Evolutionary conservation across 2,888 invertebrate species (phyloP).

Genomic region (Lycocerus yunnanus): DNA sequence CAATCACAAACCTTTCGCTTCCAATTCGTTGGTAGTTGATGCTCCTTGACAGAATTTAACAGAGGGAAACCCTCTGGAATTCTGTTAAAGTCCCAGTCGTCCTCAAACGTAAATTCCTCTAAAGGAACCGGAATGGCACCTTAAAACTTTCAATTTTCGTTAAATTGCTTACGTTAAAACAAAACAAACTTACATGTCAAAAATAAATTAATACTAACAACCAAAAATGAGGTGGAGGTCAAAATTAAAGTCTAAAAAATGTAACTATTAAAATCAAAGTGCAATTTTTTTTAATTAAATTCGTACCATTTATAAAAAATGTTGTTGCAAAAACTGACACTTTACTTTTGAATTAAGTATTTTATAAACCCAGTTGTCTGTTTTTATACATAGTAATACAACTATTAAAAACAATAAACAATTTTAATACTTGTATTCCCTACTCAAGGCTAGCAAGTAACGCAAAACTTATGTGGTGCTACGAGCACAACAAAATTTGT

Average conservation of each 20-base stretch:
- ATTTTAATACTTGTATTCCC: conserved; percentile 20
- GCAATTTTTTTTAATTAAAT: not conserved
- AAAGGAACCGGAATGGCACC: conserved; percentile 14
- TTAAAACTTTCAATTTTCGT: conserved; percentile 1
- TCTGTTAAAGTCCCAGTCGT: conserved; percentile 39
- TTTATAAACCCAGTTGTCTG: not conserved
- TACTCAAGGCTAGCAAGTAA: conserved; percentile 39
- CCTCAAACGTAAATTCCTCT: conserved; percentile 27
- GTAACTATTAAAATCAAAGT: not conserved
- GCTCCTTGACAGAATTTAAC: conserved; percentile 21
- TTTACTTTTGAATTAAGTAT: not conserved
- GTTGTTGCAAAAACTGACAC: not conserved
- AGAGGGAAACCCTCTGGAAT: conserved; percentile 32
- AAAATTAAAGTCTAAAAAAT: not conserved
- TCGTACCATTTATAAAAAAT: not conserved
- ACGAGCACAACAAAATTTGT: not conserved
- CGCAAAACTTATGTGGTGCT: conserved; percentile 12
- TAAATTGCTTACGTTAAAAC: not conserved
- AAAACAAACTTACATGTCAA: not conserved
- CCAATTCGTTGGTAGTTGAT: conserved; percentile 25
- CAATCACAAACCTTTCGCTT: conserved; percentile 10
- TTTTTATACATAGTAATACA: conserved; percentile 11
- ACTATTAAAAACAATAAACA: conserved; percentile 14
- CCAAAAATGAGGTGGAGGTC: not conserved
- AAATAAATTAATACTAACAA: not conserved